Percentiles rank a stretch among this genome's conserved stretches.
Conservation (phyloP, 2,113 vertebrate species). For the Gila orcuttii region DNA sequence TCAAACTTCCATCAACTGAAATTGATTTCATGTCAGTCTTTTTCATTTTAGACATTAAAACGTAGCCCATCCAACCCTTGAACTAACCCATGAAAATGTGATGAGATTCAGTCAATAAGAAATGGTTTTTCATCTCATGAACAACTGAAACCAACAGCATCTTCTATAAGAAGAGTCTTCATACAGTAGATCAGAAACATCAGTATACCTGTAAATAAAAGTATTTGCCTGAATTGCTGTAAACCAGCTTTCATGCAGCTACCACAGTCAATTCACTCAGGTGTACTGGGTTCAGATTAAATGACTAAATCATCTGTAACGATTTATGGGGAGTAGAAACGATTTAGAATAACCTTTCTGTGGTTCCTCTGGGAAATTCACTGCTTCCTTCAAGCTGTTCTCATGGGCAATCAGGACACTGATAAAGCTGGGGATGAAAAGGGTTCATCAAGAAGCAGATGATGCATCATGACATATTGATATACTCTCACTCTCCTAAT, state of each 20-base stretch:
- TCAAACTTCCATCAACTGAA: not conserved
- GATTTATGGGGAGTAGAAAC: not conserved
- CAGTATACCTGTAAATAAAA: not conserved
- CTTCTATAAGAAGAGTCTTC: not conserved
- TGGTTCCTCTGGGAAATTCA: slow-evolving; percentile 40
- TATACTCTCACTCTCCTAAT: not conserved
- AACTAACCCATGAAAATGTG: not conserved
- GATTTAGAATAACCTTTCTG: slow-evolving; percentile 45
- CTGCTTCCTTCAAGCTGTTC: not conserved
- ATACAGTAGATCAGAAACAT: not conserved
- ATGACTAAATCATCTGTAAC: slow-evolving; percentile 7
- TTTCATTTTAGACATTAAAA: not conserved
- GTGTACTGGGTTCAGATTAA: not conserved
- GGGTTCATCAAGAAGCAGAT: slow-evolving; percentile 14
- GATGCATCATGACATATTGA: not conserved
- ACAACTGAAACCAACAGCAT: not conserved
- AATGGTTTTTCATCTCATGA: not conserved
- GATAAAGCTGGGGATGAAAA: slow-evolving; percentile 30
- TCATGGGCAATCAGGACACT: slow-evolving; percentile 4
- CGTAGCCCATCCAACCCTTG: not conserved
- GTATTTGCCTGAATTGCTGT: not conserved
- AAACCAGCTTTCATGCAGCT: not conserved
- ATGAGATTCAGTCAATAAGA: not conserved
- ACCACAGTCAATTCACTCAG: not conserved
- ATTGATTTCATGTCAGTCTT: not conserved